Evolutionary conservation across 92 coral and sea anemone species (phyloP).

Genomic region (Palythoa grandis): DNA sequence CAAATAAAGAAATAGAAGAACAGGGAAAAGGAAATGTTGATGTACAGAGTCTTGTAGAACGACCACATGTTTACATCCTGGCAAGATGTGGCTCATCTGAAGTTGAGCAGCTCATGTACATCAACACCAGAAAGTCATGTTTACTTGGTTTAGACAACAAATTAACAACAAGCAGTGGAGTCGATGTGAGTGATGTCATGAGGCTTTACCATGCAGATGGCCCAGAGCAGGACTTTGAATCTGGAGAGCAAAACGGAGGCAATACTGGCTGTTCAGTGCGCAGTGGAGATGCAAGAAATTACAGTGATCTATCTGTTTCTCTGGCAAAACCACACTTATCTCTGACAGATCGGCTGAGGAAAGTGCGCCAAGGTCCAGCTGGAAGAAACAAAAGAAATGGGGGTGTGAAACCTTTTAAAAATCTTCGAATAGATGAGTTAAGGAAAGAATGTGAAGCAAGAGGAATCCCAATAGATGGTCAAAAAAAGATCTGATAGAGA

Average conservation of each 20-base stretch:
- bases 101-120: conserved; percentile 45
- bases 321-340: conserved; percentile 47
- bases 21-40: conserved; percentile 55
- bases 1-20: conserved; percentile 41
- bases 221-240: conserved; percentile 52
- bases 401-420: conserved; percentile 48
- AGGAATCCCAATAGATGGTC: conserved; percentile 47
- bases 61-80: conserved; percentile 54
- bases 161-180: conserved; percentile 12
- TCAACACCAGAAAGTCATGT: conserved; percentile 53
- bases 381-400: conserved; percentile 47
- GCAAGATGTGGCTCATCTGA: conserved; percentile 56
- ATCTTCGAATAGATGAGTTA: conserved; percentile 49
- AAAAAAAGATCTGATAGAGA: conserved; percentile 43
- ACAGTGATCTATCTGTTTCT: conserved; percentile 50
- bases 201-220: conserved; percentile 68
- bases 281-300: conserved; percentile 51
- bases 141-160: conserved; percentile 22
- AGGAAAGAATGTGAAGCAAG: conserved; percentile 47
- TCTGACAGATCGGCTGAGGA: conserved; percentile 46
- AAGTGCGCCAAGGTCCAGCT: conserved; percentile 32
- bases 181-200: conserved; percentile 53
- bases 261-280: conserved; percentile 54
- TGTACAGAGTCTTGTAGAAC: conserved; percentile 50
- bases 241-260: conserved; percentile 56